Conservation (phyloP, 2,888 invertebrate species). For the Tipula confusa region DNA sequence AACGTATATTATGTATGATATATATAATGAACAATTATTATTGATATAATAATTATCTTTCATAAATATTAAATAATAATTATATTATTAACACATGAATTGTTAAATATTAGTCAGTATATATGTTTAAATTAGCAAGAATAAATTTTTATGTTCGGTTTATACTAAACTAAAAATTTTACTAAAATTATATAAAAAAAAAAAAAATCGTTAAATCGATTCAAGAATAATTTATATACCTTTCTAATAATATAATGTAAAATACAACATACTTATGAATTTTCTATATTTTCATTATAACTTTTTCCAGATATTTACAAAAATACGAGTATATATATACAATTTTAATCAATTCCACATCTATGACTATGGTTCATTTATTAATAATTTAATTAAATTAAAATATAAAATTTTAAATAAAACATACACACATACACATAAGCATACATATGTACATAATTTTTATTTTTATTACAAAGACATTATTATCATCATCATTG, state of each 20-base stretch:
- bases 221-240: slow-evolving; percentile 8
- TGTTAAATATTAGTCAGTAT: background rate
- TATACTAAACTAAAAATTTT: background rate
- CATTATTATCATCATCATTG: background rate
- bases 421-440: background rate
- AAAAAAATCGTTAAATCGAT: slow-evolving; percentile 4
- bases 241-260: background rate
- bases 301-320: background rate
- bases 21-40: background rate
- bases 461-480: background rate
- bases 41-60: background rate
- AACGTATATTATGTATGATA: background rate
- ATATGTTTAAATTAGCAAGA: slow-evolving; percentile 7
- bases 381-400: background rate
- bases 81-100: background rate
- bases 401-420: slow-evolving; percentile 20
- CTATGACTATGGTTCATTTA: slow-evolving; percentile 20
- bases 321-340: background rate
- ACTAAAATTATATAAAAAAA: background rate
- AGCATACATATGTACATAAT: background rate
- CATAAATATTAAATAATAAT: background rate
- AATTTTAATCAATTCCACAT: slow-evolving; percentile 20
- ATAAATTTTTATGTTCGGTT: background rate
- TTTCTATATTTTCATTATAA: slow-evolving; percentile 12
- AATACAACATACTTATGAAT: background rate